Base-by-base conservation (phyloP, 2,888 invertebrate species). In the Hermaeophaga mercurialis region DNA sequence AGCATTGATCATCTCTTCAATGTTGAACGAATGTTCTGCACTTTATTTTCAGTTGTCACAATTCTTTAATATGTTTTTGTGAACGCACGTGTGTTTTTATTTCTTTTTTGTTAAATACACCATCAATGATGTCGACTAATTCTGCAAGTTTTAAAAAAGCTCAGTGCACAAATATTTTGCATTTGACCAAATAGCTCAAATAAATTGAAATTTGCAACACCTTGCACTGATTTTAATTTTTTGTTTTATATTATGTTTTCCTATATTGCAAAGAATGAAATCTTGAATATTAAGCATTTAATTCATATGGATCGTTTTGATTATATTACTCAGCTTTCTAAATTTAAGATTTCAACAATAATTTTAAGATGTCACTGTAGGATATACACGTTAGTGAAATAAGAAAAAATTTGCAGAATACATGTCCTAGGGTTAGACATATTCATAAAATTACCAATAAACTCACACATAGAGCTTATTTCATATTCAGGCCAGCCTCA, bases 401-500 rank as follows among this genome's bases (percentile, higher is more conserved):
- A 7, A 38, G 11, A 38, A 7, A 15, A 17, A 7, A 38, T 17
- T 38, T 38, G 38, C 38, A 38, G 38, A 38, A 38, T 38, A 31
- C n/a, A 31, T 31, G 12, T 31, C 12, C 31, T 31, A 31, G 6
- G 31, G 31, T 11, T 31, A 31, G 12, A 8, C 4, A 2, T 11
- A 31, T 12, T 11, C 3, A 31, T 11, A 31, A 31, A 31, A 4
- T 12, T 31, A 31, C 12, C 12, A 31, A 31, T 12, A 24, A 24
- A 22, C 43, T 71, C 73, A 75, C 73, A 71, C 74, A 75, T 74
- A 75, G 74, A 73, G 71, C 70, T 73, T 76, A 69, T 77, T 74
- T 73, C 73, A 72, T 78, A 70, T 79, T 73, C 87, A 96, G 96
- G 92, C 94, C 76, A 96, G 96, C 80, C 86, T 95, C 78, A 96